Conservation (phyloP, 1,140 invertebrate species). For the Cardiocondyla obscurior region DNA sequence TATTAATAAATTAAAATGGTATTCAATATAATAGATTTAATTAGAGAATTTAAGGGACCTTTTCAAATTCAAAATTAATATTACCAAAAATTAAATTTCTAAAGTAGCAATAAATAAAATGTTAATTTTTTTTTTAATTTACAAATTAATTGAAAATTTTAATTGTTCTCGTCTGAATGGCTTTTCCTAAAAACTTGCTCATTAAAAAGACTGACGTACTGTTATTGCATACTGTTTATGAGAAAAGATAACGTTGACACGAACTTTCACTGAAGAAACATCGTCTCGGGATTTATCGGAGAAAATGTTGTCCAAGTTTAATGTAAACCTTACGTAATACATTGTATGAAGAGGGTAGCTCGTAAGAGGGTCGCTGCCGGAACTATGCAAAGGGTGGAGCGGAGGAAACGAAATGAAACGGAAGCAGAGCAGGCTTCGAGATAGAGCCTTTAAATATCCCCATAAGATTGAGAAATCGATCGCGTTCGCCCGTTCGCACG, state of each 20-base stretch:
- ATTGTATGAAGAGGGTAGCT: conserved; percentile 30
- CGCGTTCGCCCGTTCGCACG: background rate
- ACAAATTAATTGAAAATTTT: background rate
- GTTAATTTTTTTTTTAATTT: background rate
- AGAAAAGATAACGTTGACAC: conserved; percentile 12
- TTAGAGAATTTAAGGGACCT: background rate
- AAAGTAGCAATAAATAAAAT: background rate
- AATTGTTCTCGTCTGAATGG: background rate
- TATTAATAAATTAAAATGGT: background rate
- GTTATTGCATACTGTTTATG: background rate
- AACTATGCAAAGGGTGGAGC: background rate
- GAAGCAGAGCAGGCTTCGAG: conserved; percentile 40
- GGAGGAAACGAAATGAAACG: background rate
- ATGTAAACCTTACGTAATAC: conserved; percentile 36
- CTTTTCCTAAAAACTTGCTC: background rate
- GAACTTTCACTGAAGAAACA: conserved; percentile 29
- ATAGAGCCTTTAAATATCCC: conserved; percentile 53
- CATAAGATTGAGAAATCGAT: conserved; percentile 54
- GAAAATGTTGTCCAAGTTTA: conserved; percentile 31
- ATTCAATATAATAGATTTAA: background rate
- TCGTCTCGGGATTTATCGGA: conserved; percentile 10
- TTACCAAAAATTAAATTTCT: background rate
- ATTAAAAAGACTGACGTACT: background rate
- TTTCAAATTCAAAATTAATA: background rate
- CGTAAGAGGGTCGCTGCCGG: conserved; percentile 13